Evolutionary conservation across 2,888 invertebrate genomes (phyloP), one percentile per base, ranked within the genome.

Genomic region (Lasiommata megera): DNA sequence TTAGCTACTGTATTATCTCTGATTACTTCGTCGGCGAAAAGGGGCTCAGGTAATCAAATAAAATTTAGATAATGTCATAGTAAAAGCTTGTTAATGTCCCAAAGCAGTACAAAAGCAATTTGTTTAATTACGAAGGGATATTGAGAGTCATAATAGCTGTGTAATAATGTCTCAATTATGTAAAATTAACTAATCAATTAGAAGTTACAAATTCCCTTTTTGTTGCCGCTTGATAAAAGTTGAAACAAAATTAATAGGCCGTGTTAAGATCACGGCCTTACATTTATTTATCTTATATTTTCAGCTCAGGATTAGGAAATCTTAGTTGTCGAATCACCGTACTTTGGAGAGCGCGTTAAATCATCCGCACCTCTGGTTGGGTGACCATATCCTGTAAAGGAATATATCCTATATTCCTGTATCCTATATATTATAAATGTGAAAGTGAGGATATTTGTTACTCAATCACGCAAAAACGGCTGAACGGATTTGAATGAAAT

Each of bases 101-200:
- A 16, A 46, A 46, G 44, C 16, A 12, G 29, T 28, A 46, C 28
- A 29, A 14, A 31, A 46, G 29, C 44, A 46, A 46, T 46, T 46
- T 46, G 44, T 46, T 46, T 46, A 46, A 46, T 46, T 46, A 46
- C 16, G 16, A 46, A 9, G 29, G 31, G 29, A 46, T 46, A 31
- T 46, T 16, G 44, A 43, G 40, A 28, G 29, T 31, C 44, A 31
- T 46, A 31, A 43, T 23, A 12, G 43, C 12, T 8, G 43, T 8
- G 43, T 43, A 28, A 14, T 28, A 43, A 29, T 46, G 29, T 46
- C 14, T 29, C 14, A 16, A 29, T 46, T 14, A 29, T 44, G 23
- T 44, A 9, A 16, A 46, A 46, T 46, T 29, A 46, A 46, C 29
- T 46, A 29, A 46, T 31, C 9, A 46, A 29, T 9, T 46, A 14